phyloP scores from a whole-genome alignment of 2,113 vertebrate species.

The Dipodomys merriami region DNA sequence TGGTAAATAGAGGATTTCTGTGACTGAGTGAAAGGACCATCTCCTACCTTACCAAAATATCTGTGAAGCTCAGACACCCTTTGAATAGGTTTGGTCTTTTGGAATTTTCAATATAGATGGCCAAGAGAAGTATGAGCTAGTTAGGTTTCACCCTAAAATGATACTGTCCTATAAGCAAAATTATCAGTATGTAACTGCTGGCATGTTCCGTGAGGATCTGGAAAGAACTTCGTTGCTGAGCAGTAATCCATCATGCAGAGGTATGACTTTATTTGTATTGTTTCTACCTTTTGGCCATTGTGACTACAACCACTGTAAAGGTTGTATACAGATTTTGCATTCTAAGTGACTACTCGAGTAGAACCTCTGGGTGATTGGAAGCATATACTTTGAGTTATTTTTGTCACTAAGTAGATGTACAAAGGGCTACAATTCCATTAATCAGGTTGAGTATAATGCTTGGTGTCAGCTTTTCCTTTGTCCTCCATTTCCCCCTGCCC shows the following conservation, averaged over 20 bases:
- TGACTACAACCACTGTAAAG: not conserved
- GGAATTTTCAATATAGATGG: not conserved
- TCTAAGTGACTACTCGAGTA: not conserved
- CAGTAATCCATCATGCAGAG: not conserved
- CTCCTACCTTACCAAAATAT: not conserved
- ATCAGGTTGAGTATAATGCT: no score
- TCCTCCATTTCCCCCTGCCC: no score
- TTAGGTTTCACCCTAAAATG: not conserved
- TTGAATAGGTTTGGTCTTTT: slow-evolving; percentile 9
- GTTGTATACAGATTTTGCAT: not conserved
- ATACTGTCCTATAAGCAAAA: not conserved
- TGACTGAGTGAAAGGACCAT: not conserved
- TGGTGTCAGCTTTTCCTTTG: no score
- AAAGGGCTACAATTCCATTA: no score
- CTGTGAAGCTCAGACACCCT: not conserved
- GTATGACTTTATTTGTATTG: not conserved
- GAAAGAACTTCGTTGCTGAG: not conserved
- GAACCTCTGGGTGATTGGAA: slow-evolving; percentile 1
- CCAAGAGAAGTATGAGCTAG: not conserved
- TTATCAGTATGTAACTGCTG: not conserved
- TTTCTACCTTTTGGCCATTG: not conserved
- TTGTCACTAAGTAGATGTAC: no score
- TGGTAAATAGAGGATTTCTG: not conserved
- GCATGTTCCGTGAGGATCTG: not conserved
- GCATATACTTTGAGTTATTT: no score